Conservation (phyloP, 2,888 invertebrate species). For the Cephus pygmeus region DNA sequence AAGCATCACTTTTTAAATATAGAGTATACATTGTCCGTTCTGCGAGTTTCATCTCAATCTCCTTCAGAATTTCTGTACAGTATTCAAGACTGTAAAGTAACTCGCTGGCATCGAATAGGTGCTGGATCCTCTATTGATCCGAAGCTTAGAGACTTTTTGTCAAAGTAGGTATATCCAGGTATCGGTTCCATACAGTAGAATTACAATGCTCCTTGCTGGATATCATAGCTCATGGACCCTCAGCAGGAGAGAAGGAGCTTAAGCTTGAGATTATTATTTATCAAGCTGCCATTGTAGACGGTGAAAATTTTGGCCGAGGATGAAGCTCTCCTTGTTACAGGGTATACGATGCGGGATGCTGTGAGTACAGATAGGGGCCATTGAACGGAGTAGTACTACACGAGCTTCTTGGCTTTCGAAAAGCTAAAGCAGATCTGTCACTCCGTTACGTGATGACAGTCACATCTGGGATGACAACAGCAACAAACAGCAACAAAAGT, state of each 20-base stretch:
- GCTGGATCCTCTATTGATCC: neutral
- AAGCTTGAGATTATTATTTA: neutral
- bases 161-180: neutral
- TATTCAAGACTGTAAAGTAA: neutral
- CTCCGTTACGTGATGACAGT: neutral
- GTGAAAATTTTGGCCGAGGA: neutral
- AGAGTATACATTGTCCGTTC: neutral
- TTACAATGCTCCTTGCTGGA: neutral
- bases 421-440: neutral
- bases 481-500: neutral
- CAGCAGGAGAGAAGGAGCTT: neutral
- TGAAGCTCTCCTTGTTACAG: neutral
- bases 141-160: neutral
- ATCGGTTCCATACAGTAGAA: neutral
- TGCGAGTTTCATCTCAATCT: neutral
- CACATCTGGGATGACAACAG: neutral
- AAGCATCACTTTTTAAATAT: neutral
- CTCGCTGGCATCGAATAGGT: neutral
- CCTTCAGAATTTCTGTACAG: neutral
- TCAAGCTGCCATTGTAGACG: neutral
- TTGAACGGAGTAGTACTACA: neutral
- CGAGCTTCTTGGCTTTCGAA: neutral
- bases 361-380: neutral
- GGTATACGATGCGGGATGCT: neutral
- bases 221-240: neutral